Percentiles rank a stretch among this genome's conserved stretches.
phyloP scores from a whole-genome alignment of 1,140 invertebrate species.

The Pachypsylla venusta region DNA sequence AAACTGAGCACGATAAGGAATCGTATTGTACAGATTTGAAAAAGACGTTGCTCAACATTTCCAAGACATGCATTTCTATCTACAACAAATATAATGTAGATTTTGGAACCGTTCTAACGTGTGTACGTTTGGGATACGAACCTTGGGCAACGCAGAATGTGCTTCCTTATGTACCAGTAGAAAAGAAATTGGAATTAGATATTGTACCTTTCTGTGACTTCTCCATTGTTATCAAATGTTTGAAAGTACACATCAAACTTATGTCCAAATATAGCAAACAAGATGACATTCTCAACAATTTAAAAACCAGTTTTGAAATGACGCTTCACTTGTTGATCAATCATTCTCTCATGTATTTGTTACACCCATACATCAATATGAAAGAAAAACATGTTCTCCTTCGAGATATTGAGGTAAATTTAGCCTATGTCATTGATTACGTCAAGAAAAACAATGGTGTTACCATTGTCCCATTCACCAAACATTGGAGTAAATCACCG shows the following conservation, averaged over 20 bases:
- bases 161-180: background rate
- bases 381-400: background rate
- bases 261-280: background rate
- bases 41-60: background rate
- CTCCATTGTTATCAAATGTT: background rate
- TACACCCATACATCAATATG: background rate
- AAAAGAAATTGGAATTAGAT: background rate
- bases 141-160: background rate
- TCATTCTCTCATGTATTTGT: background rate
- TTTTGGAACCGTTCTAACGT: background rate
- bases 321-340: slow-evolving; percentile 4
- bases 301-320: background rate
- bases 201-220: slow-evolving; percentile 8
- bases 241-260: background rate
- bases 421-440: slow-evolving; percentile 3
- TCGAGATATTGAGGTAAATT: background rate
- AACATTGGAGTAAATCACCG: background rate
- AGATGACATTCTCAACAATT: background rate
- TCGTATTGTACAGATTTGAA: background rate
- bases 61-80: background rate
- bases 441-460: slow-evolving; percentile 7
- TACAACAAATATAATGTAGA: slow-evolving; percentile 6
- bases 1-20: background rate
- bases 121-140: background rate
- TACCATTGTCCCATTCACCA: background rate